A percentile compares a stretch with the other conserved stretches of the same genome.
phyloP scores from a whole-genome alignment of 2,113 vertebrate genomes.

The Brevimyrus niger region DNA sequence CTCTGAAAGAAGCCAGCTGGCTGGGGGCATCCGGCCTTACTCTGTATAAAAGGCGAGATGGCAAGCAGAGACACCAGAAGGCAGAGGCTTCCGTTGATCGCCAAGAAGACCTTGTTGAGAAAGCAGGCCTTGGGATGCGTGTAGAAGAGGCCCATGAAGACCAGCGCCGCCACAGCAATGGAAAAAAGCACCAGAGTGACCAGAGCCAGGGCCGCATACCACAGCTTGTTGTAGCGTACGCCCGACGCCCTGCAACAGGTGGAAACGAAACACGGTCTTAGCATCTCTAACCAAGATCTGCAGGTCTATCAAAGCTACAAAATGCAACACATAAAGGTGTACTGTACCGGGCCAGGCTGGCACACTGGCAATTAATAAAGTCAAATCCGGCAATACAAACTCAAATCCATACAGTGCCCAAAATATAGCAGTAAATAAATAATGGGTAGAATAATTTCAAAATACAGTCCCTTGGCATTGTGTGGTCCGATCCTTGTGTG shows the following conservation, averaged over 20 bases:
- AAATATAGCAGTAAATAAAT: neutral
- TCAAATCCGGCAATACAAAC: neutral
- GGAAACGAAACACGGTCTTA: neutral
- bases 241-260: slow-evolving; percentile 72
- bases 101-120: slow-evolving; percentile 85
- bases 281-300: neutral
- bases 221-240: slow-evolving; percentile 73
- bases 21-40: slow-evolving; percentile 59
- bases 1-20: neutral
- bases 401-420: neutral
- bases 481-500: too few species aligned
- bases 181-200: slow-evolving; percentile 81
- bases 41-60: slow-evolving; percentile 84
- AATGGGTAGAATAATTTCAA: neutral
- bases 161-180: slow-evolving; percentile 69
- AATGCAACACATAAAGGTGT: neutral
- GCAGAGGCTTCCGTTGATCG: slow-evolving; percentile 80
- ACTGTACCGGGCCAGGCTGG: neutral
- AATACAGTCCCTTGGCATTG: too few species aligned
- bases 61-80: slow-evolving; percentile 78
- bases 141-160: slow-evolving; percentile 79
- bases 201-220: slow-evolving; percentile 81
- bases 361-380: neutral
- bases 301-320: neutral
- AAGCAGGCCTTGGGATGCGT: slow-evolving; percentile 71